Evolutionary conservation across 2,888 invertebrate species (phyloP).

Genomic region (Emmelina monodactyla): DNA sequence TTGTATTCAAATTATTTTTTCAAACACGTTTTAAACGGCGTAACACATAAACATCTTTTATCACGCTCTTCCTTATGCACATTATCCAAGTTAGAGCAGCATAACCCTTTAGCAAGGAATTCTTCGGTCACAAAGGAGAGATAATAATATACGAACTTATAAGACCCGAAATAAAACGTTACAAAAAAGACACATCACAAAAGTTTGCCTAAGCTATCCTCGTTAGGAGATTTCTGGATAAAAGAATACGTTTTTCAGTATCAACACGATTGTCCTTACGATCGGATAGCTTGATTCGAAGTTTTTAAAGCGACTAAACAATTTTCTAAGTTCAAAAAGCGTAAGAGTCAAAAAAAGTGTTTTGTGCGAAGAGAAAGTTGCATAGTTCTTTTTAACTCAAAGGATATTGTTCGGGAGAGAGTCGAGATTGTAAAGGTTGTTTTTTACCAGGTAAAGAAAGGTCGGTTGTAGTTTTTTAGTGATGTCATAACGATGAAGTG

Average conservation of each 20-base stretch:
- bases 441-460: constrained; percentile 43
- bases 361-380: constrained; percentile 41
- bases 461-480: constrained; percentile 50
- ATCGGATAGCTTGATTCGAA: constrained; percentile 55
- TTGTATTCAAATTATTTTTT: constrained; percentile 64
- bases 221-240: constrained; percentile 65
- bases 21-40: constrained; percentile 54
- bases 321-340: neutral
- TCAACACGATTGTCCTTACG: constrained; percentile 57
- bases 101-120: constrained; percentile 37
- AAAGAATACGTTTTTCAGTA: constrained; percentile 64
- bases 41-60: constrained; percentile 36
- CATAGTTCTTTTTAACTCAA: constrained; percentile 34
- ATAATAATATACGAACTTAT: constrained; percentile 53
- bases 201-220: constrained; percentile 66
- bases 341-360: constrained; percentile 4
- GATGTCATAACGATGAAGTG: constrained; percentile 34
- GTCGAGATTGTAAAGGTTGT: constrained; percentile 38
- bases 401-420: constrained; percentile 51
- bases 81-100: constrained; percentile 30
- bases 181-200: constrained; percentile 60
- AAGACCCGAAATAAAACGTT: constrained; percentile 52
- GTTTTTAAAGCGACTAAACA: constrained; percentile 21
- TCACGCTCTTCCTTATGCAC: constrained; percentile 61
- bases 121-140: constrained; percentile 31